Conservation (phyloP, 2,888 invertebrate genomes). For the Cyclophora punctaria region DNA sequence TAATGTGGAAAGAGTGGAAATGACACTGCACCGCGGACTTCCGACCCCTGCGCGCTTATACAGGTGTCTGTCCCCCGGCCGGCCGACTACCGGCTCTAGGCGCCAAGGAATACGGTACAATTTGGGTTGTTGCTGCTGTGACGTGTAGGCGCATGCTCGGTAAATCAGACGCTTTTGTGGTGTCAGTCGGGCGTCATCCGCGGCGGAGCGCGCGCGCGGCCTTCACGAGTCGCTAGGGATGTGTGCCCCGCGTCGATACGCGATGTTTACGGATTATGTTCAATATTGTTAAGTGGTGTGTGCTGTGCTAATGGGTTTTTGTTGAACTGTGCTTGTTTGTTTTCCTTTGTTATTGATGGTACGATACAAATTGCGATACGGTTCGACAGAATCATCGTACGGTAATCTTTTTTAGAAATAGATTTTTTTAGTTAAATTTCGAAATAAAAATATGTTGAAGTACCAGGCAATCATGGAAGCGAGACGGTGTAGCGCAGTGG, state of each 20-base stretch:
- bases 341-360: too few relatives aligned
- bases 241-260: constrained; percentile 5
- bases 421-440: background rate
- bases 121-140: constrained; percentile 13
- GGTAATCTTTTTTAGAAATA: too few relatives aligned
- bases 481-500: constrained; percentile 3
- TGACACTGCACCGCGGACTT: constrained; percentile 71
- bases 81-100: constrained; percentile 24
- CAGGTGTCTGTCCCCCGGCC: constrained; percentile 51
- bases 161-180: constrained; percentile 40
- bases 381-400: too few relatives aligned
- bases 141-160: constrained; percentile 29
- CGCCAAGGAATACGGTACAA: constrained; percentile 15
- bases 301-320: constrained; percentile 27
- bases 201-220: constrained; percentile 30
- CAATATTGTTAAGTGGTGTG: constrained; percentile 45
- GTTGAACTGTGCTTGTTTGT: constrained; percentile 2
- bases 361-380: too few relatives aligned
- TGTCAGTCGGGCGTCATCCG: constrained; percentile 48
- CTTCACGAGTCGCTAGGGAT: constrained; percentile 10
- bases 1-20: constrained; percentile 67
- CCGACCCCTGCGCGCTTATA: constrained; percentile 59
- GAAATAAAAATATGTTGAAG: too few relatives aligned
- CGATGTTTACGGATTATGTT: constrained; percentile 7
- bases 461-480: constrained; percentile 9